Base-by-base conservation (phyloP, 1,140 invertebrate species). In the Heterodera schachtii region DNA sequence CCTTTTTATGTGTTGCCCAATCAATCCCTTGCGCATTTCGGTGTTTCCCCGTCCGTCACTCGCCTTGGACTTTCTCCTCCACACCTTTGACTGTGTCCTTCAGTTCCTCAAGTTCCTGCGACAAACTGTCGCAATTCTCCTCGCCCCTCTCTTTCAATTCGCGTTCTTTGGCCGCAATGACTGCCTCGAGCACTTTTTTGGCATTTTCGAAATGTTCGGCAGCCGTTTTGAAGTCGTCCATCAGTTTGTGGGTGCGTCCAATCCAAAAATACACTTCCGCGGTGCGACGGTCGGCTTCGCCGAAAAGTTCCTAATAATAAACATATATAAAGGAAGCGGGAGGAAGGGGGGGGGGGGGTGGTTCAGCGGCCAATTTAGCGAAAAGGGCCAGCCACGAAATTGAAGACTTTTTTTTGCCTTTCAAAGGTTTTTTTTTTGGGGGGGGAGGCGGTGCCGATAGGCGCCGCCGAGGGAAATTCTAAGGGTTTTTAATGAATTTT, bases 201-300 rank as follows among this genome's bases (percentile, higher is more conserved):
- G 81, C 80, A 41, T 13, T 21, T 57, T 82, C 77, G 57, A 82
- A 82, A 73, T 44, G 64, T 49, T 71, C 81, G 1, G 81, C 80
- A 6, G 81, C 81, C 1, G 49, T 79, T 6, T 31, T 52, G 44
- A 80, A 82, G 31, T 82, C 81, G 49, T 82, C 31, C 6, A 73
- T 80, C 57, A 71, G 69, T 44, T 21, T 69, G 44, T 81, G 74
- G 11, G 77, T 80, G 13, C 31, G n/a, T 16, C 81, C 78, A 21
- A 82, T 73, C 44, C 70, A 67, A 49, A 57, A 81, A 44, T 74
- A 41, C 31, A 67, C 67, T 49, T 82, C 81, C 9, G 77, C 79
- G 57, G 82, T 82, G 43, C 78, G 60, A 44, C 81, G 81, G 71
- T 82, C 78, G 70, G 49, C 52, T 2, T 75, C 64, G 1, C 46